Evolutionary conservation across 2,113 vertebrate genomes (phyloP), one percentile per base, ranked within the genome.

Genomic region (Propithecus coquereli): DNA sequence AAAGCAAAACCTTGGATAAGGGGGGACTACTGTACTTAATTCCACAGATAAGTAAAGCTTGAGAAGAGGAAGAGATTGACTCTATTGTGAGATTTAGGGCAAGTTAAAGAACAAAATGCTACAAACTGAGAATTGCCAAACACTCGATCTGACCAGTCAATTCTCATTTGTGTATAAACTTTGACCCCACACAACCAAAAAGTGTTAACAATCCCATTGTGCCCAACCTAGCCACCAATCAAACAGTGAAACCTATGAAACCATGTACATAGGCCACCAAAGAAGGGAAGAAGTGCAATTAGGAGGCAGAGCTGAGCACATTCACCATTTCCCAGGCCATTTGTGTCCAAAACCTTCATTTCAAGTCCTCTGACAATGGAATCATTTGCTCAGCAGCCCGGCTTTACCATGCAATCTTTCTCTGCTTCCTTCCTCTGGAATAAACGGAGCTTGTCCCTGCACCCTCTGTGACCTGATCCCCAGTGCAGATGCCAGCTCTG

Each of bases 361-460:
- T 37, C n/a, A n/a, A 25, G 32, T 61, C 74, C 54, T 8, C 9
- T 43, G 45, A 87, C 68, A 68, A 61, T 27, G 76, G 71, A 85
- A 71, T 61, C 50, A 18, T 77, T 66, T 68, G 84, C 94, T 92
- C 79, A 82, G 82, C 43, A 74, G 50, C 27, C 59, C 34, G 3
- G 43, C 74, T 83, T 73, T 22, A n/a, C 79, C 27, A n/a, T 37
- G 6, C 18, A 9, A 20, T 54, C 73, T 71, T 52, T 63, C 80
- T 83, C 70, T 40, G 23, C 74, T 68, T 94, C 89, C 97, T 94
- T 87, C 88, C 97, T 91, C 86, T 40, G 79, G 37, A 92, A 82
- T 77, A 87, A 96, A 87, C 5, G 81, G 37, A 32, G 13, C 7
- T 54, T 54, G 63, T 54, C 70, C 71, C 7, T 32, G 27, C 13